Evolutionary conservation across 2,888 invertebrate species (phyloP), one percentile per base, ranked within the genome.

Genomic region (Drosophila cognata): DNA sequence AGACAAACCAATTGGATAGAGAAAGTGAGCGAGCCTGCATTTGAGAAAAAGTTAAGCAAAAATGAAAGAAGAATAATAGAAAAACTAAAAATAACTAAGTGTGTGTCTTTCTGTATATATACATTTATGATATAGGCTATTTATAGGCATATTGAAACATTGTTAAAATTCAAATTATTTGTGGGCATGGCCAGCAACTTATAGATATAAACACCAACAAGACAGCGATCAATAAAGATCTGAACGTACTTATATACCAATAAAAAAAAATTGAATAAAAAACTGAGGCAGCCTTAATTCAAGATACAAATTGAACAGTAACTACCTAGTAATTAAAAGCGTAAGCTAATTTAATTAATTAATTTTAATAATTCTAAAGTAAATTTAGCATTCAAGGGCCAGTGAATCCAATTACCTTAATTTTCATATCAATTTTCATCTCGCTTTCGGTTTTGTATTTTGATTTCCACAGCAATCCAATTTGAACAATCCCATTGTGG

Each of bases 51-150:
- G 28, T 33, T 36, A 35, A 38, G 18, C 48, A 59, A 62, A 62
- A 35, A 33, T 18, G 29, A 11, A 31, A 50, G n/a, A 51, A 11
- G 31, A 48, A 36, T 36, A 21, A 73, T 59, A 66, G 48, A 29
- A 50, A 63, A 50, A 63, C 51, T 64, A 70, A 66, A 51, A 58
- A 62, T 46, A 25, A 68, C 33, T 66, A 72, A 61, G 57, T 62
- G 58, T 80, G 71, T 62, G 64, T 65, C 77, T 65, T 74, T 56
- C 28, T 75, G 77, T 76, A 80, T 80, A 69, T 69, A 63, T 72
- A 71, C 16, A 46, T 57, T 56, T 18, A 50, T 11, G 11, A 50
- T 74, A 59, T 69, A 76, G 21, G 38, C 21, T 74, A 50, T 50
- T 21, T 21, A 21, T 21, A 21, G 25, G 48, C 50, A 50, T 65